Evolutionary conservation across 2,888 invertebrate genomes (phyloP).

Genomic region (Galerucella calmariensis): DNA sequence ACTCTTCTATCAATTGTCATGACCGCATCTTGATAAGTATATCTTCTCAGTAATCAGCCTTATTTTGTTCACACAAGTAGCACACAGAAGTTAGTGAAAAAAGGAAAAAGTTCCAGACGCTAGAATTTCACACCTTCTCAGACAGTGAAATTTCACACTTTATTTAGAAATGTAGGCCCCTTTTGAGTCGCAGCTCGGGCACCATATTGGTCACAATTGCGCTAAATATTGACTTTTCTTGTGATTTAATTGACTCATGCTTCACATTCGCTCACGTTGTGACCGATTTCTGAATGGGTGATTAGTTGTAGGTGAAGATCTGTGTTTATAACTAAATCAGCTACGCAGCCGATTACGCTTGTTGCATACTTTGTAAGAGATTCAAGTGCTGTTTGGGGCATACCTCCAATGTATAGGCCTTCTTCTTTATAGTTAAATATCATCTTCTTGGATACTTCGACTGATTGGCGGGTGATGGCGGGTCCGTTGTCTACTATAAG

Average conservation of each 20-base stretch:
- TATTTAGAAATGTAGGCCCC: slow-evolving; percentile 45
- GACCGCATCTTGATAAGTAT: slow-evolving; percentile 45
- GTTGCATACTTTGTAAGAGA: slow-evolving; percentile 66
- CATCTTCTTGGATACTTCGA: slow-evolving; percentile 70
- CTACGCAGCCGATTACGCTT: slow-evolving; percentile 73
- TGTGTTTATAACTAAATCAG: slow-evolving; percentile 71
- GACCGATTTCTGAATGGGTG: slow-evolving; percentile 67
- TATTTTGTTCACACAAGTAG: slow-evolving; percentile 58
- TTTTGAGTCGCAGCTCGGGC: slow-evolving; percentile 17
- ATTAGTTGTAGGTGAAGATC: slow-evolving; percentile 69
- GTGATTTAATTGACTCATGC: slow-evolving; percentile 45
- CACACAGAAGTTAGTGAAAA: slow-evolving; percentile 50
- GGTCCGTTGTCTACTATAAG: slow-evolving; percentile 90
- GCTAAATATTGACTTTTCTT: slow-evolving; percentile 49
- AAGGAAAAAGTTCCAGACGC: slow-evolving; percentile 38
- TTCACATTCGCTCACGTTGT: slow-evolving; percentile 64
- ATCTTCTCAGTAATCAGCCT: slow-evolving; percentile 60
- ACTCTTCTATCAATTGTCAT: slow-evolving; percentile 42
- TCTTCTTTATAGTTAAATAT: slow-evolving; percentile 79
- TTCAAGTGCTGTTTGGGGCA: slow-evolving; percentile 59
- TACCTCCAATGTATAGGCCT: slow-evolving; percentile 84
- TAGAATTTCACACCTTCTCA: slow-evolving; percentile 33
- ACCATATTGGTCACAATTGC: slow-evolving; percentile 42
- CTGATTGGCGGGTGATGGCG: slow-evolving; percentile 82
- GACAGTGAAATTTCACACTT: slow-evolving; percentile 33